phyloP scores from a whole-genome alignment of 2,888 invertebrate species.

The Sepioteuthis lessoniana region DNA sequence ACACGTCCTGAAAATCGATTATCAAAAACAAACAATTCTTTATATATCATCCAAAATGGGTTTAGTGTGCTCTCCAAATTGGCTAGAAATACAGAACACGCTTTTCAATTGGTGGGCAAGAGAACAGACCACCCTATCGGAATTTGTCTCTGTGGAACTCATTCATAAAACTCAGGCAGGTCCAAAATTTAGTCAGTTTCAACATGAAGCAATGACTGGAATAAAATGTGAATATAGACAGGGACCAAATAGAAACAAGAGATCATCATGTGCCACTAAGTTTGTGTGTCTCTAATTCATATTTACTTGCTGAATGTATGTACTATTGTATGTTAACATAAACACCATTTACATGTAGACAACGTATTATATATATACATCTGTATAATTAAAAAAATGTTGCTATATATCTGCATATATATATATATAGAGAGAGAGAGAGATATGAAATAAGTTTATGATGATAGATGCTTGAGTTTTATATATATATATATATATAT shows the following conservation, averaged over 20 bases:
- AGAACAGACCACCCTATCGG: not conserved
- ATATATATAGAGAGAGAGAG: no score
- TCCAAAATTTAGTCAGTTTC: not conserved
- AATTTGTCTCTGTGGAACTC: not conserved
- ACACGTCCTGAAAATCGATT: not conserved
- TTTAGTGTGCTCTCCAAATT: not conserved
- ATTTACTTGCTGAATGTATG: not conserved
- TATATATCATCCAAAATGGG: not conserved
- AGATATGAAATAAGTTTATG: no score
- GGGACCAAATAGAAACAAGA: not conserved
- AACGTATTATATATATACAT: not conserved
- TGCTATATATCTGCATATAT: not conserved
- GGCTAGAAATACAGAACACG: not conserved
- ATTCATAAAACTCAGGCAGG: not conserved
- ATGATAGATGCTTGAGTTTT: no score
- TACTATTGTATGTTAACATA: not conserved
- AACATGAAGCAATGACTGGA: not conserved
- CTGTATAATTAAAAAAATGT: not conserved
- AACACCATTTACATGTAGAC: not conserved
- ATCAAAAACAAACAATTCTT: not conserved
- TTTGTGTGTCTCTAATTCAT: not conserved
- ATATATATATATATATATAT: no score
- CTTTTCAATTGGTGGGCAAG: not conserved
- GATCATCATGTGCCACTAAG: not conserved
- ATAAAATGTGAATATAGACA: not conserved